Evolutionary conservation across 2,797 vertebrate genomes (phyloP).

Genomic region (Sebastes elongatus): DNA sequence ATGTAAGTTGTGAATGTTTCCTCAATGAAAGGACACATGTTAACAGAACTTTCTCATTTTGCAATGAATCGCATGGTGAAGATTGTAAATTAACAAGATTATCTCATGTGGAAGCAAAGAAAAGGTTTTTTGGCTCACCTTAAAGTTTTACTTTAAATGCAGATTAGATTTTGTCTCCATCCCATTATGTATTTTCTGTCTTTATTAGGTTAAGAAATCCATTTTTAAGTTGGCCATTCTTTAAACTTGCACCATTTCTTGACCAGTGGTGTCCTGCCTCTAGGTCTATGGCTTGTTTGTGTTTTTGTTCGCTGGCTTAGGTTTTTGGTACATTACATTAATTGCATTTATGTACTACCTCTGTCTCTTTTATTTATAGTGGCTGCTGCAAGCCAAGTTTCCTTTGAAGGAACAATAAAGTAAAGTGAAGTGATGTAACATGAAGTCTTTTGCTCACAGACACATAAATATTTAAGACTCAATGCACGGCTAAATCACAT

Average conservation of each 20-base stretch:
- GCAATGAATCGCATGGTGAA: not conserved
- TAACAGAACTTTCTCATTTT: not conserved
- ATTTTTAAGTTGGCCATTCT: not conserved
- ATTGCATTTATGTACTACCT: not conserved
- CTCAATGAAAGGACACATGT: not conserved
- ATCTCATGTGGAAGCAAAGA: no score
- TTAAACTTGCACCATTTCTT: not conserved
- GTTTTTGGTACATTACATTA: not conserved
- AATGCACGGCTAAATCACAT: not conserved
- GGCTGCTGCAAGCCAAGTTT: not conserved
- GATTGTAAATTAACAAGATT: not conserved
- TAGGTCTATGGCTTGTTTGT: not conserved
- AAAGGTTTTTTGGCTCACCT: not conserved
- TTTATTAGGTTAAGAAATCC: not conserved
- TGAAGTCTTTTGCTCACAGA: not conserved
- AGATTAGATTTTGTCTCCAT: not conserved
- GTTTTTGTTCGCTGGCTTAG: not conserved
- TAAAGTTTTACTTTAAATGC: not conserved
- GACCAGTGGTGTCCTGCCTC: not conserved
- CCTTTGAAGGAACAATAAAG: not conserved
- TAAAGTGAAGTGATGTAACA: not conserved
- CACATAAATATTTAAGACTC: constrained; percentile 4
- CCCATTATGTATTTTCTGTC: not conserved
- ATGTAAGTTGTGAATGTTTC: not conserved
- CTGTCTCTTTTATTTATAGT: not conserved